A percentile compares a stretch with the other conserved stretches of the same genome.
phyloP scores from a whole-genome alignment of 2,113 vertebrate genomes.

The Cavia aperea region DNA sequence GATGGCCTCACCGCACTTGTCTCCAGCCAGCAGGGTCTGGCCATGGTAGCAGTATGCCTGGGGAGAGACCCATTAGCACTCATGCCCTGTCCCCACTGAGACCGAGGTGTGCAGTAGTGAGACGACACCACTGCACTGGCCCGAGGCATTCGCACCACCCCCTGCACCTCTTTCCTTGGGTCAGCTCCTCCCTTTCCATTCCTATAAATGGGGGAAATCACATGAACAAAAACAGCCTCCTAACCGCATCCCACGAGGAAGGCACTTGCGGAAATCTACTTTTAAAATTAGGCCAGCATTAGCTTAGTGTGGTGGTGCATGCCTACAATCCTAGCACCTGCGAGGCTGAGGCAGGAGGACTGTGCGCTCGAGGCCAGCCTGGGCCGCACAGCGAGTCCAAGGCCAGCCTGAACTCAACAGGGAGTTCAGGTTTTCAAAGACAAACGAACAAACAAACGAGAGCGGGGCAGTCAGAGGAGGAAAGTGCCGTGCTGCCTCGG shows the following conservation, averaged over 20 bases:
- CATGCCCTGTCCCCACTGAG: not conserved
- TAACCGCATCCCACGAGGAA: not conserved
- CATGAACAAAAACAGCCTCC: not conserved
- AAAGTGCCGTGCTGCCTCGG: not conserved
- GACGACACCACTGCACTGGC: not conserved
- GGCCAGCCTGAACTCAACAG: not conserved
- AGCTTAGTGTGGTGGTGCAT: not conserved
- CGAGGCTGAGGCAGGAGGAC: not conserved
- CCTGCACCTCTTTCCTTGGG: not conserved
- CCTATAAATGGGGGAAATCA: not conserved
- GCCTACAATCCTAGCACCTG: not conserved
- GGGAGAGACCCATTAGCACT: constrained; percentile 31
- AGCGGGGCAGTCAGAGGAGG: not conserved
- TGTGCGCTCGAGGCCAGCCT: not conserved
- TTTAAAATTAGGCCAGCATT: not conserved
- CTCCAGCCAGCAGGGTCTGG: constrained; percentile 88
- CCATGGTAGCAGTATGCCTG: constrained; percentile 95
- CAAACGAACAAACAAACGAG: not conserved
- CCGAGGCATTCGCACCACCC: not conserved
- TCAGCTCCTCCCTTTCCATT: not conserved
- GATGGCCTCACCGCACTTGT: constrained; percentile 98
- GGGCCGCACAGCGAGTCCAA: not conserved
- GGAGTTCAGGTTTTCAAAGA: not conserved
- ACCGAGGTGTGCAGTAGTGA: too few species aligned
- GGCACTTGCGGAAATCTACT: not conserved